These are phyloP conservation scores for Diaperis boleti DNA, from an alignment of 2,888 invertebrate genomes.

Conservation along the genomic window DNA sequence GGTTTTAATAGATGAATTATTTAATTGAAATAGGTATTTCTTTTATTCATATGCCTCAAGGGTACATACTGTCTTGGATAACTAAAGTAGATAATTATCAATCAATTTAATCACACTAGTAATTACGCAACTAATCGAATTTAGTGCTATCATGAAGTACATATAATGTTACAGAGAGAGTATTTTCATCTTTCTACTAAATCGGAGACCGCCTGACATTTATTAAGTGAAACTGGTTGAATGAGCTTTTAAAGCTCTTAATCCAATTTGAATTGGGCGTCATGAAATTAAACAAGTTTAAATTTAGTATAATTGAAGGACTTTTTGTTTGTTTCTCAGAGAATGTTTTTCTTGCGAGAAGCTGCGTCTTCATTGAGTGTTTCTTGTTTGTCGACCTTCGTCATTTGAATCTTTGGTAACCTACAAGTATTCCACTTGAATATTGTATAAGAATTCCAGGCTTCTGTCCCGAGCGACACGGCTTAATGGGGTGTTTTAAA, in stretches of 20 bases:
- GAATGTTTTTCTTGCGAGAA: constrained; percentile 36
- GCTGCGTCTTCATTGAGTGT: constrained; percentile 35
- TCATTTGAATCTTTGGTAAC: constrained; percentile 33
- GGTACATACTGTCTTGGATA: too few species aligned
- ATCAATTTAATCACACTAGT: too few species aligned
- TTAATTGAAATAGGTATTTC: too few species aligned
- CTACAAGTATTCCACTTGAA: constrained; percentile 35
- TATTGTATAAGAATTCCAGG: constrained; percentile 30
- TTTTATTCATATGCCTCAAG: too few species aligned
- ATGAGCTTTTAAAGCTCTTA: constrained; percentile 16
- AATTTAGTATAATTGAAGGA: constrained; percentile 31
- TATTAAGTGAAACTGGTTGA: constrained; percentile 1
- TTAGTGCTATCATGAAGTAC: too few species aligned
- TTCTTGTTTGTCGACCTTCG: constrained; percentile 41
- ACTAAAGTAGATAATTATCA: too few species aligned
- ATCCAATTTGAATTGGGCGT: constrained; percentile 32
- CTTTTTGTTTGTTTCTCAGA: constrained; percentile 31
- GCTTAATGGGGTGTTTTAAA: not conserved
- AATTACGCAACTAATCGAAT: too few species aligned
- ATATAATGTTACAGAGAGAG: too few species aligned
- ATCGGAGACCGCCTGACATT: not conserved
- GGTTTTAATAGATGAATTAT: too few species aligned
- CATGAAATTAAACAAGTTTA: constrained; percentile 33
- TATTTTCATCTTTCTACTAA: too few species aligned
- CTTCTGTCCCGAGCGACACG: constrained; percentile 6